Base-by-base conservation (phyloP, 2,888 invertebrate species). In the Empis livida region DNA sequence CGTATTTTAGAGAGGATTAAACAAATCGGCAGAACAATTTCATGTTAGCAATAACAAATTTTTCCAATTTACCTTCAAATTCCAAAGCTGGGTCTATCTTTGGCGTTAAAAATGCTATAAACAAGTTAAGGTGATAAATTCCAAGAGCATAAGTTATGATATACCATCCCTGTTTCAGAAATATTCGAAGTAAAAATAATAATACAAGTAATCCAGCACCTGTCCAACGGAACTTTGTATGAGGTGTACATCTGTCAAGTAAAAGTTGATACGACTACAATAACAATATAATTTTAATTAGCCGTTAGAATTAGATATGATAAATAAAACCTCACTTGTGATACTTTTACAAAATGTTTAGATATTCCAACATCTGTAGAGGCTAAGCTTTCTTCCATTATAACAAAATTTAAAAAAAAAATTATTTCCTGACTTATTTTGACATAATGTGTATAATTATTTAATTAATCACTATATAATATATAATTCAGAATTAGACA, bases 41-140 rank as follows among this genome's bases (percentile, higher is more conserved):
- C n/a, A n/a, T n/a, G n/a, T n/a, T n/a, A n/a, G n/a, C n/a, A n/a
- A n/a, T n/a, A n/a, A n/a, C n/a, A n/a, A n/a, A n/a, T n/a, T n/a
- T n/a, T 20, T 20, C 20, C n/a, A 42, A 56, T 54, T 76, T 74
- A 84, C 90, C 90, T 73, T 90, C 89, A 53, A 89, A 88, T 72
- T 92, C 91, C 76, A 91, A 81, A 39, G 92, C 92, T 55, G 97
- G 99, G 78, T 99, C 97, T 65, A 97, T 95, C 78, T 96, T 97
- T 63, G 99, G 99, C 62, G 99, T 95, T 57, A 99, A 80, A 79
- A 99, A 99, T 73, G 96, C 95, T 76, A 99, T 95, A 75, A 99
- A 96, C 70, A 99, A 77, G 75, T 99, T 99, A 68, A 99, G 79
- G 70, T 99, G 92, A 73, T 97, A 99, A 66, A 99, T 99, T 59